Conservation (phyloP, 2,888 invertebrate species). For the Epinotia bilunana region DNA sequence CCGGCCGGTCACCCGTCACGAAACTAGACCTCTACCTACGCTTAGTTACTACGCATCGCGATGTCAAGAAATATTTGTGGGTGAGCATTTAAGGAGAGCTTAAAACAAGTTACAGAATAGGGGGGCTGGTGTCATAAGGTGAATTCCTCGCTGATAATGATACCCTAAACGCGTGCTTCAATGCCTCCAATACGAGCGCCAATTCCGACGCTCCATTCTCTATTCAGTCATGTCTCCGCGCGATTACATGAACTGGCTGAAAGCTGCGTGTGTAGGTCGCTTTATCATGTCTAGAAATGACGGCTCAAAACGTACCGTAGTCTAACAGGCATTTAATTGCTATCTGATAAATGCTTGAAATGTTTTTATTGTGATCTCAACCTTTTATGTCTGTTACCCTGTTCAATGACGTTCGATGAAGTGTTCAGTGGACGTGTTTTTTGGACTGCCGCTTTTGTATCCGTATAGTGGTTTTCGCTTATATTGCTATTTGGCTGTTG, state of each 20-base stretch:
- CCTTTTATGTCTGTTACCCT: conserved; percentile 5
- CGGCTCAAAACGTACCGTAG: conserved; percentile 46
- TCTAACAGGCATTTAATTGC: conserved; percentile 48
- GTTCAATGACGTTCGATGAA: conserved; percentile 5
- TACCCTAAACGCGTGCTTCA: conserved; percentile 9
- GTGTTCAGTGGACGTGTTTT: not conserved
- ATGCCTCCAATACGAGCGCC: conserved; percentile 43
- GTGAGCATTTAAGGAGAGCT: too few relatives aligned
- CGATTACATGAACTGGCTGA: conserved; percentile 52
- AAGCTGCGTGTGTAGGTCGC: conserved; percentile 51
- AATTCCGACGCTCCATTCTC: conserved; percentile 17
- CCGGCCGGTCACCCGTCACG: too few relatives aligned
- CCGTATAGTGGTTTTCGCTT: not conserved
- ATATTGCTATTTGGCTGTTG: not conserved
- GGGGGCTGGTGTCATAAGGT: too few relatives aligned
- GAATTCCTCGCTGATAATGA: not conserved
- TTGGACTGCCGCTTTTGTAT: not conserved
- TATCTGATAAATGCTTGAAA: conserved; percentile 24
- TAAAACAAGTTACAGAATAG: too few relatives aligned
- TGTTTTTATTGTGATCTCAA: conserved; percentile 11
- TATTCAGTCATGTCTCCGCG: conserved; percentile 8
- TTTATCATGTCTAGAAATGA: conserved; percentile 62
- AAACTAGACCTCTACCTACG: too few relatives aligned
- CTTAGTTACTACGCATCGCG: too few relatives aligned
- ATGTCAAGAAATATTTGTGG: too few relatives aligned